Evolutionary conservation across 1,140 invertebrate genomes (phyloP).

Genomic region (Asobara japonica): DNA sequence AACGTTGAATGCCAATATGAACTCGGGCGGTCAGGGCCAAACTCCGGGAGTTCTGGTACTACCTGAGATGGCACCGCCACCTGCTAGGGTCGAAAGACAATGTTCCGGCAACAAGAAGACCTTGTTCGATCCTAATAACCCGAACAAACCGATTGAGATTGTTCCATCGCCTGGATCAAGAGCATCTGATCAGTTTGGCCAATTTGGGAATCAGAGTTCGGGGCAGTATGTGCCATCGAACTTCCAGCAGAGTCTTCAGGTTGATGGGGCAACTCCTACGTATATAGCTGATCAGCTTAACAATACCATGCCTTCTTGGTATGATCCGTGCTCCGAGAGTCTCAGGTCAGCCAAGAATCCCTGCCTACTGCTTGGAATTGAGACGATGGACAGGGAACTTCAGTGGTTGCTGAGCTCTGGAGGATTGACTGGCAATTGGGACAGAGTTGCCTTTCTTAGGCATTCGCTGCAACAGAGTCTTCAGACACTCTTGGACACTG

Average conservation of each 20-base stretch:
- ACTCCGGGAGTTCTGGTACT: constrained; percentile 60
- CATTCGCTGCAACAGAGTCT: constrained; percentile 77
- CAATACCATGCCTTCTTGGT: constrained; percentile 66
- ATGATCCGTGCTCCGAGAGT: constrained; percentile 66
- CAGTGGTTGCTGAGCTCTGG: constrained; percentile 67
- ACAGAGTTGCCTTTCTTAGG: constrained; percentile 64
- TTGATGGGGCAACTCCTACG: constrained; percentile 48
- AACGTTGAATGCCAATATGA: constrained; percentile 48
- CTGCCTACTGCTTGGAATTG: constrained; percentile 68
- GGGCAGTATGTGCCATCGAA: background rate
- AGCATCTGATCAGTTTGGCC: constrained; percentile 29
- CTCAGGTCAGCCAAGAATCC: constrained; percentile 66
- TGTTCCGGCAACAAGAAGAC: constrained; percentile 62
- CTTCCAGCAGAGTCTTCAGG: constrained; percentile 42
- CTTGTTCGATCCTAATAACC: constrained; percentile 77
- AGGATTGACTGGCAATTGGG: constrained; percentile 63
- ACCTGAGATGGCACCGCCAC: constrained; percentile 54
- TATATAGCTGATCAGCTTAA: constrained; percentile 65
- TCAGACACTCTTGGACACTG: constrained; percentile 78
- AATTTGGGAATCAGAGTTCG: background rate
- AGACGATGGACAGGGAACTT: constrained; percentile 68
- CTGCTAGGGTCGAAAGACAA: constrained; percentile 34
- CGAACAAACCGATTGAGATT: constrained; percentile 73
- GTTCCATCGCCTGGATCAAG: constrained; percentile 66
- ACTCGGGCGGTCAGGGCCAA: constrained; percentile 39